Percentiles rank a stretch among this genome's conserved stretches.
These are phyloP conservation scores for Rissa tridactyla DNA, from an alignment of 2,113 vertebrate genomes.

Conservation along the genomic window DNA sequence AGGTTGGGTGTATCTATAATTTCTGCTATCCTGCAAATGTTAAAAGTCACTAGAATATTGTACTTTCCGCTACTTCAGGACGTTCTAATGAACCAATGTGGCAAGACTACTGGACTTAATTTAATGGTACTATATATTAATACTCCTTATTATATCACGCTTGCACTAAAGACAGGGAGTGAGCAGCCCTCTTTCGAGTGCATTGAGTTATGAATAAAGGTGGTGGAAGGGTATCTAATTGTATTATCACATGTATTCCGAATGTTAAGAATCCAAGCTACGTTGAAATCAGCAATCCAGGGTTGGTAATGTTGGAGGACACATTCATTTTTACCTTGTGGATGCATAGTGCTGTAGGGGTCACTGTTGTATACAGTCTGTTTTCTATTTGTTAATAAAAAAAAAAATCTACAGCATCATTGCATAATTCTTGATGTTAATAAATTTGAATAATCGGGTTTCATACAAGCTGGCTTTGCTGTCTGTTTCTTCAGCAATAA, in stretches of 20 bases:
- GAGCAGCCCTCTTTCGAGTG: slow-evolving; percentile 75
- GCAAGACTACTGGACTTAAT: slow-evolving; percentile 89
- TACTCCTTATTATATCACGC: slow-evolving; percentile 77
- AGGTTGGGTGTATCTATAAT: slow-evolving; percentile 68
- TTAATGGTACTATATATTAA: slow-evolving; percentile 86
- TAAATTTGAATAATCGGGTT: slow-evolving; percentile 97
- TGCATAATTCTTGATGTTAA: slow-evolving; percentile 92
- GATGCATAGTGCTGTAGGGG: slow-evolving; percentile 89
- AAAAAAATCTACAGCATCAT: slow-evolving; percentile 87
- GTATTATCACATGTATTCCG: slow-evolving; percentile 72
- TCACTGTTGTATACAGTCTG: slow-evolving; percentile 93
- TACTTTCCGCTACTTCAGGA: slow-evolving; percentile 77
- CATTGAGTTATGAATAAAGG: slow-evolving; percentile 79
- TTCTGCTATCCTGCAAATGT: slow-evolving; percentile 81
- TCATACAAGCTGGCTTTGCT: slow-evolving; percentile 79
- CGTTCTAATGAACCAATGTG: slow-evolving; percentile 85
- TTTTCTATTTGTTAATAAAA: slow-evolving; percentile 98
- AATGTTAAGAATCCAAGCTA: slow-evolving; percentile 70
- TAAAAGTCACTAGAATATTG: slow-evolving; percentile 81
- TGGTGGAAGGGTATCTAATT: slow-evolving; percentile 81
- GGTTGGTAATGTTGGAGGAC: slow-evolving; percentile 79
- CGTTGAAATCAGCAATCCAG: slow-evolving; percentile 76
- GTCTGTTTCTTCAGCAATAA: slow-evolving; percentile 69
- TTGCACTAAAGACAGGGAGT: slow-evolving; percentile 79
- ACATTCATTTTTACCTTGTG: slow-evolving; percentile 97